A percentile compares a stretch with the other conserved stretches of the same genome.
These are phyloP conservation scores for Tonatia bakeri DNA, from an alignment of 2,113 vertebrate genomes.

Conservation along the genomic window DNA sequence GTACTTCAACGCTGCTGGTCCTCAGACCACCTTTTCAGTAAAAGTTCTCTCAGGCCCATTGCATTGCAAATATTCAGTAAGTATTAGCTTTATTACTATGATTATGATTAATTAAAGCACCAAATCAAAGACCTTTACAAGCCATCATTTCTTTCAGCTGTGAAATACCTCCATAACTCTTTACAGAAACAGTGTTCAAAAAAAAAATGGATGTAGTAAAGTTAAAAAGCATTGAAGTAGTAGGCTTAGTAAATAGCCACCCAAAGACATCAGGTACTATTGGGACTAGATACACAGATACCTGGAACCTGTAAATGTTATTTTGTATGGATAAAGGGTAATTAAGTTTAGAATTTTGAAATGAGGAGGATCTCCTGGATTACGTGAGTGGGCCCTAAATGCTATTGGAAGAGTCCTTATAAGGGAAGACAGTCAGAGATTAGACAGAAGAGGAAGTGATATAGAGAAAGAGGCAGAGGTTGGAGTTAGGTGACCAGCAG, in stretches of 20 bases:
- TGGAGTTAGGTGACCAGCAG: neutral
- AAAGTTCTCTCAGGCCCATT: neutral
- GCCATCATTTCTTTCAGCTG: neutral
- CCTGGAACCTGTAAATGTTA: neutral
- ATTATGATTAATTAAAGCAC: neutral
- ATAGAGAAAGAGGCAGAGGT: neutral
- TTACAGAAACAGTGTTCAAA: neutral
- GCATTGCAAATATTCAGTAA: neutral
- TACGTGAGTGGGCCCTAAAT: neutral
- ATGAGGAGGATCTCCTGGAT: neutral
- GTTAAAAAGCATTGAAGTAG: neutral
- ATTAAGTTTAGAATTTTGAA: neutral
- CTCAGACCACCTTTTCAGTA: neutral
- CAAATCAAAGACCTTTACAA: neutral
- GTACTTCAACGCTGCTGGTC: neutral
- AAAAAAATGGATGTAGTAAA: neutral
- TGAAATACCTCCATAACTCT: neutral
- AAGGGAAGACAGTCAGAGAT: neutral
- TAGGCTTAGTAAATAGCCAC: neutral
- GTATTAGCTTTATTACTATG: neutral
- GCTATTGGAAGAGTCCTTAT: neutral
- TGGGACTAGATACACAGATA: neutral
- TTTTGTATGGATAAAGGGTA: neutral
- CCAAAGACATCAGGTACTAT: neutral
- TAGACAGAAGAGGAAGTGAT: neutral